A percentile compares a stretch with the other conserved stretches of the same genome.
Conservation (phyloP, 2,113 vertebrate genomes). For the Malurus alboscapulatus region DNA sequence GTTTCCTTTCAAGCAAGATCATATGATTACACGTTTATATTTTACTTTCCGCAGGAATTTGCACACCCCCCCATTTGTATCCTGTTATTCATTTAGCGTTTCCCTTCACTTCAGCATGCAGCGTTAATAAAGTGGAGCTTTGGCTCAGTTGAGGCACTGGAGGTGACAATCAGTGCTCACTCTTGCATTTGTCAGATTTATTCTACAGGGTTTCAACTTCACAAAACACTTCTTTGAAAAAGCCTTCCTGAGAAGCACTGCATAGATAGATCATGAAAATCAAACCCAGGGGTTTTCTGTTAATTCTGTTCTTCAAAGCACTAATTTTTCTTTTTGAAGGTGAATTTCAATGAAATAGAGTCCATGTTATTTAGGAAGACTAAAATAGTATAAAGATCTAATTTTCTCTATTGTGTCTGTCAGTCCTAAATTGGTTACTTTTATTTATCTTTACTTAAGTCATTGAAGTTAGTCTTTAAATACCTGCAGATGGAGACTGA, state of each 20-base stretch:
- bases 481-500: background rate
- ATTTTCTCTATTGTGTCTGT: background rate
- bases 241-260: background rate
- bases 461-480: background rate
- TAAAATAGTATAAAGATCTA: background rate
- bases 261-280: background rate
- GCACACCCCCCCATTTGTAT: slow-evolving; percentile 82
- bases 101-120: slow-evolving; percentile 68
- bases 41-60: slow-evolving; percentile 87
- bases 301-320: background rate
- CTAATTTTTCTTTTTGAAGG: background rate
- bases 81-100: slow-evolving; percentile 84
- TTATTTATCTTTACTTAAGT: background rate
- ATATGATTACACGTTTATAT: slow-evolving; percentile 83
- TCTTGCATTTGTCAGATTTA: background rate
- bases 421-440: background rate
- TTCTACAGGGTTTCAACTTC: background rate
- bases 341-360: background rate
- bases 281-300: background rate
- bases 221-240: background rate
- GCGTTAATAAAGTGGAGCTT: slow-evolving; percentile 37
- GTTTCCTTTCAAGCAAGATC: slow-evolving; percentile 84
- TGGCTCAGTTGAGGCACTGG: background rate
- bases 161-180: background rate
- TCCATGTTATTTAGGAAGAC: background rate